Evolutionary conservation across 1,140 invertebrate genomes (phyloP).

Genomic region (Polypedilum vanderplanki): DNA sequence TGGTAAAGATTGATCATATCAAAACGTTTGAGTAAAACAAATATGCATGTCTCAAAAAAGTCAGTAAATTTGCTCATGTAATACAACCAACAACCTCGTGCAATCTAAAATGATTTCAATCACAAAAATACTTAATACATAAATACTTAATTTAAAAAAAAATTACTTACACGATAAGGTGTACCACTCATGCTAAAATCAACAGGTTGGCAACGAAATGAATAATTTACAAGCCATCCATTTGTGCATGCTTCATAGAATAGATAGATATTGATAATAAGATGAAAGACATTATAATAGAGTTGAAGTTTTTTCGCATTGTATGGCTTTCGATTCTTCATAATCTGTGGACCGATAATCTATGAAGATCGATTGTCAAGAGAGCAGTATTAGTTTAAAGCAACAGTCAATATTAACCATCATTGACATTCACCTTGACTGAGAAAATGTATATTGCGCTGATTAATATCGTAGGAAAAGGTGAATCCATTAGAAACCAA

Average conservation of each 20-base stretch:
- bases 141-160: not conserved
- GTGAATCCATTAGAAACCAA: constrained; percentile 77
- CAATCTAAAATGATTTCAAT: not conserved
- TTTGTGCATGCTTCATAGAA: constrained; percentile 62
- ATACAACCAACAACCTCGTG: not conserved
- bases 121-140: not conserved
- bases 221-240: constrained; percentile 72
- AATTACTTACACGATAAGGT: not conserved
- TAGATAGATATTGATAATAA: constrained; percentile 74
- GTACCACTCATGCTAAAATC: constrained; percentile 43
- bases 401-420: not conserved
- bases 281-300: constrained; percentile 80
- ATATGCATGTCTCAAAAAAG: not conserved
- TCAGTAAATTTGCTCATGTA: constrained; percentile 24
- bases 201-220: constrained; percentile 80
- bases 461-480: constrained; percentile 68
- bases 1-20: constrained; percentile 9
- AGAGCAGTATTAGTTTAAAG: not conserved
- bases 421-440: constrained; percentile 54
- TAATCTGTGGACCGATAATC: constrained; percentile 72
- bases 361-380: constrained; percentile 39
- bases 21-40: not conserved
- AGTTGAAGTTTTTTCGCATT: constrained; percentile 71
- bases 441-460: constrained; percentile 70
- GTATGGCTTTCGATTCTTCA: constrained; percentile 85